Percentiles rank a stretch among this genome's conserved stretches.
Conservation (phyloP, 2,888 invertebrate species). For the Raillietiella orientalis region DNA sequence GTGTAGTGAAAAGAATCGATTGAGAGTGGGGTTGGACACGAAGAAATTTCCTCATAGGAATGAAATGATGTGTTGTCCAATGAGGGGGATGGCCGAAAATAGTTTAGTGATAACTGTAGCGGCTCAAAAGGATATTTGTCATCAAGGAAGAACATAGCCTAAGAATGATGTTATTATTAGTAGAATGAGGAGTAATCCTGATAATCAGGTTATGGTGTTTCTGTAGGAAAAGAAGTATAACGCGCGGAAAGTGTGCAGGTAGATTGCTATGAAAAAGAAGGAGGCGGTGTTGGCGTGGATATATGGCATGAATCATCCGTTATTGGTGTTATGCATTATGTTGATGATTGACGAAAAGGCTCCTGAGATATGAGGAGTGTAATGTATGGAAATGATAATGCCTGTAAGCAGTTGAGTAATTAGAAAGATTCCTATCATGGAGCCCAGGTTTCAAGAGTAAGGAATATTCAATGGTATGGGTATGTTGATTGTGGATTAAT, state of each 20-base stretch:
- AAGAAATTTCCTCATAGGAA: conserved; percentile 45
- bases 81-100: conserved; percentile 31
- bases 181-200: conserved; percentile 27
- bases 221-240: conserved; percentile 18
- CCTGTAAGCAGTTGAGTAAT: conserved; percentile 30
- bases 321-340: conserved; percentile 32
- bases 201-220: conserved; percentile 23
- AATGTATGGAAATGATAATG: conserved; percentile 32
- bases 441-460: conserved; percentile 8
- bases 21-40: conserved; percentile 34
- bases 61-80: conserved; percentile 25
- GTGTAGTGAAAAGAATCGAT: conserved; percentile 39
- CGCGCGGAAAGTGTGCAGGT: conserved; percentile 30
- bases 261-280: conserved; percentile 33
- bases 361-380: conserved; percentile 23
- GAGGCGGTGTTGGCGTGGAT: conserved; percentile 35
- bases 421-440: conserved; percentile 11
- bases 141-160: conserved; percentile 42
- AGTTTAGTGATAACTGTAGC: conserved; percentile 45
- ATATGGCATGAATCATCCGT: conserved; percentile 28
- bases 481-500: conserved; percentile 4
- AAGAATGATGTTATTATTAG: conserved; percentile 37
- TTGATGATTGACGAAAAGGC: conserved; percentile 30
- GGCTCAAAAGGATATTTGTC: conserved; percentile 50
- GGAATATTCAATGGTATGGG: neutral